Evolutionary conservation across 1,140 invertebrate genomes (phyloP).

Genomic region (Orussus abietinus): DNA sequence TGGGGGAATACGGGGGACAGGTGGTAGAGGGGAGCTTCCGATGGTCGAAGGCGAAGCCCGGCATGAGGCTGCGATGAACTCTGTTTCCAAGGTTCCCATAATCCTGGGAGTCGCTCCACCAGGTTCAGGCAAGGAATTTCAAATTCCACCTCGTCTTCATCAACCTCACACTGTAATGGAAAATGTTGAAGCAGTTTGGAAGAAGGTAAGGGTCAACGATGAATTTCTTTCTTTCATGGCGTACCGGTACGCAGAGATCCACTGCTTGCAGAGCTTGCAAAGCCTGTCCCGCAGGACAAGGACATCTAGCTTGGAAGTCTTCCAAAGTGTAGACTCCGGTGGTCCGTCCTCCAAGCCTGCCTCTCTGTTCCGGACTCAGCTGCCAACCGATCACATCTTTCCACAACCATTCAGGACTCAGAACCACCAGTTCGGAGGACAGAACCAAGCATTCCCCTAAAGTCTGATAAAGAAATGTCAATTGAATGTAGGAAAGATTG

Average conservation of each 20-base stretch:
- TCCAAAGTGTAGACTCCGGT: slow-evolving; percentile 75
- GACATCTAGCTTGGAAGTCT: slow-evolving; percentile 74
- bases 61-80: slow-evolving; percentile 60
- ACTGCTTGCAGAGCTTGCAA: slow-evolving; percentile 67
- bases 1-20: slow-evolving; percentile 67
- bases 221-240: slow-evolving; percentile 11
- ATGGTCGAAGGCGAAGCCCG: slow-evolving; percentile 62
- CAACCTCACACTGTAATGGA: slow-evolving; percentile 63
- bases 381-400: slow-evolving; percentile 68
- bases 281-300: slow-evolving; percentile 69
- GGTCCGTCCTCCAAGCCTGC: slow-evolving; percentile 58
- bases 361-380: slow-evolving; percentile 64
- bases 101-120: slow-evolving; percentile 66
- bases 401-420: slow-evolving; percentile 74
- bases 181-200: slow-evolving; percentile 2
- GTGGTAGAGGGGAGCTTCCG: slow-evolving; percentile 59
- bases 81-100: slow-evolving; percentile 68
- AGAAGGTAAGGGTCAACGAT: not conserved
- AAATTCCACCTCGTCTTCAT: slow-evolving; percentile 69
- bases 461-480: slow-evolving; percentile 28
- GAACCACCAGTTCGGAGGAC: slow-evolving; percentile 65
- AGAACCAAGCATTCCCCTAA: slow-evolving; percentile 48
- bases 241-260: slow-evolving; percentile 67
- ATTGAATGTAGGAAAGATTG: slow-evolving; percentile 8
- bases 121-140: slow-evolving; percentile 81